Percentiles rank a stretch among this genome's conserved stretches.
phyloP scores from a whole-genome alignment of 2,797 vertebrate genomes.

The Emys orbicularis region DNA sequence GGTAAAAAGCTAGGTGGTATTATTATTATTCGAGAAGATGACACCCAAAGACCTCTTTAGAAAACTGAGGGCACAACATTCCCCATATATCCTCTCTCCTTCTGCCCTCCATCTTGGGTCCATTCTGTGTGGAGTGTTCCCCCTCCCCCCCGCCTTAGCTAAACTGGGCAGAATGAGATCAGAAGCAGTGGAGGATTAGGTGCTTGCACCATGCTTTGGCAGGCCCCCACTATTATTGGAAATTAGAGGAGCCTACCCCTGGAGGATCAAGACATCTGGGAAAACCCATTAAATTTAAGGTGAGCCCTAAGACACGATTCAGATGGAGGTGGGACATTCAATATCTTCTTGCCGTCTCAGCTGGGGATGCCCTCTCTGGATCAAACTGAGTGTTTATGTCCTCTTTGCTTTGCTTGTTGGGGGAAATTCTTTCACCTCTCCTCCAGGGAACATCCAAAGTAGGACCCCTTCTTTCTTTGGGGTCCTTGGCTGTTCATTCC shows the following conservation, averaged over 20 bases:
- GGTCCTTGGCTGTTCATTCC: background rate
- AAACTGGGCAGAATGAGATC: background rate
- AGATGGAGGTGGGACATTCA: background rate
- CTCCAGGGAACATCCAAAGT: background rate
- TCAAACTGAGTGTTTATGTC: background rate
- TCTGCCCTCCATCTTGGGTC: background rate
- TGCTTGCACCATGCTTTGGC: background rate
- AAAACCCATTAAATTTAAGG: background rate
- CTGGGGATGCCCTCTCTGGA: background rate
- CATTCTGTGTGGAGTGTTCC: background rate
- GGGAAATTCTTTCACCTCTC: background rate
- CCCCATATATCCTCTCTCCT: background rate
- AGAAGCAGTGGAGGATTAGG: background rate
- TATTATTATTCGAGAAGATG: background rate
- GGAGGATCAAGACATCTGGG: background rate
- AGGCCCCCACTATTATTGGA: background rate
- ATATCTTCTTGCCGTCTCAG: background rate
- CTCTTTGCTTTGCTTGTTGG: background rate
- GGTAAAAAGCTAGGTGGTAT: background rate
- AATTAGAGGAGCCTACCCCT: background rate
- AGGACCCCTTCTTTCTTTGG: background rate
- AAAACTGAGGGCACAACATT: constrained; percentile 23
- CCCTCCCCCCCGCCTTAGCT: background rate
- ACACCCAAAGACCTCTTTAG: background rate
- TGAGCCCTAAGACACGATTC: background rate